Conservation (phyloP, 2,113 vertebrate genomes). For the Periophthalmus modestus region DNA sequence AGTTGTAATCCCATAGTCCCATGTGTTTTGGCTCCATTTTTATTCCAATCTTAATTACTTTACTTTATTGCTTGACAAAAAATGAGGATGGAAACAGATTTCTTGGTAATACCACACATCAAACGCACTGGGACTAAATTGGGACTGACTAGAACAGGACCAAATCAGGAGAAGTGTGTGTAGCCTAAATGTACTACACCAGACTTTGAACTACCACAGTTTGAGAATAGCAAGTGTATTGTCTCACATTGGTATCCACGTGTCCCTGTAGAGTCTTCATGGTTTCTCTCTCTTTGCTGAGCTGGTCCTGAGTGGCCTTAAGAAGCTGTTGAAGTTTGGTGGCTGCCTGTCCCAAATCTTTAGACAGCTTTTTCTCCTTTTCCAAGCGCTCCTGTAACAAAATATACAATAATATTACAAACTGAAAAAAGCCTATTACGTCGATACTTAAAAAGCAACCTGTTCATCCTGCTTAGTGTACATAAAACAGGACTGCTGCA, state of each 20-base stretch:
- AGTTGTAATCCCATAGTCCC: too few relatives aligned
- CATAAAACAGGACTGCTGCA: too few relatives aligned
- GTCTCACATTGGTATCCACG: slow-evolving; percentile 79
- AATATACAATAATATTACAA: background rate
- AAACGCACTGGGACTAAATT: background rate
- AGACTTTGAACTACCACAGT: background rate
- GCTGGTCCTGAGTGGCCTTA: slow-evolving; percentile 86
- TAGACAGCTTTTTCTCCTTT: slow-evolving; percentile 91
- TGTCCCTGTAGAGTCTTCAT: slow-evolving; percentile 84
- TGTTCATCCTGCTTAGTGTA: too few relatives aligned
- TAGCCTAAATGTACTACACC: background rate
- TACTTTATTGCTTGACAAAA: background rate
- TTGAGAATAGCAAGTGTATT: background rate
- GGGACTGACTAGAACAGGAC: too few relatives aligned
- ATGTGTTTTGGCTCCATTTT: background rate
- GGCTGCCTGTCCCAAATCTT: slow-evolving; percentile 87
- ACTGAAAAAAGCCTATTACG: too few relatives aligned
- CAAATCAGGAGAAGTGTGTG: background rate
- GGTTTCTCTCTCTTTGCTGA: slow-evolving; percentile 84
- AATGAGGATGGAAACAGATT: too few relatives aligned
- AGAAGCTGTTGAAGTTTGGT: slow-evolving; percentile 91
- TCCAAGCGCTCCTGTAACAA: slow-evolving; percentile 85
- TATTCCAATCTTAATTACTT: background rate
- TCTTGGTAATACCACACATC: background rate
- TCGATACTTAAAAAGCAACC: too few relatives aligned